Percentiles rank a stretch among this genome's conserved stretches.
Conservation (phyloP, 2,888 invertebrate genomes). For the Mellilla xanthometata region DNA sequence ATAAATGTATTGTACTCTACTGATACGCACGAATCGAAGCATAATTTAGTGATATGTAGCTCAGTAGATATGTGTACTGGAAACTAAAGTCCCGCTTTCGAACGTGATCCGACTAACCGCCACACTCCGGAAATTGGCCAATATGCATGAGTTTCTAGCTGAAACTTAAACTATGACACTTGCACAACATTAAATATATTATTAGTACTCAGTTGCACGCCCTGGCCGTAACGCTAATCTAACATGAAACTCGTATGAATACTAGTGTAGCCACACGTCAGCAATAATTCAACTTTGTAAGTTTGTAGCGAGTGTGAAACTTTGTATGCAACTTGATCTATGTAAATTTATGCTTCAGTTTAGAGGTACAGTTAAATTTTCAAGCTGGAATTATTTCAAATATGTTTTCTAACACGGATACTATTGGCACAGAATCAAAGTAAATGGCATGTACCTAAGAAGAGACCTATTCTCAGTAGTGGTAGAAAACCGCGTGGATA, state of each 20-base stretch:
- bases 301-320: slow-evolving; percentile 11
- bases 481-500: too few species aligned
- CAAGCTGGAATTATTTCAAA: too few species aligned
- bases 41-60: too few species aligned
- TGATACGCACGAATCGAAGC: too few species aligned
- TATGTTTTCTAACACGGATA: too few species aligned
- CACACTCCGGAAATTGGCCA: slow-evolving; percentile 32
- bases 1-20: too few species aligned
- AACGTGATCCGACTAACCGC: slow-evolving; percentile 11
- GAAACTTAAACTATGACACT: slow-evolving; percentile 33
- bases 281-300: slow-evolving; percentile 19
- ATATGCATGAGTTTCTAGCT: slow-evolving; percentile 39
- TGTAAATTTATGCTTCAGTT: too few species aligned
- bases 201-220: slow-evolving; percentile 28
- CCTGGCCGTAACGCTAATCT: slow-evolving; percentile 40
- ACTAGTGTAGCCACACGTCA: slow-evolving; percentile 32
- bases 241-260: slow-evolving; percentile 40
- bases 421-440: too few species aligned
- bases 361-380: too few species aligned
- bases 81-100: not conserved
- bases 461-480: too few species aligned
- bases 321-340: slow-evolving; percentile 9
- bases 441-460: too few species aligned
- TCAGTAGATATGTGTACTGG: too few species aligned
- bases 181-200: slow-evolving; percentile 41